Evolutionary conservation across 2,797 vertebrate species (phyloP), one percentile per base, ranked within the genome.

Genomic region (Galagoides demidoff): DNA sequence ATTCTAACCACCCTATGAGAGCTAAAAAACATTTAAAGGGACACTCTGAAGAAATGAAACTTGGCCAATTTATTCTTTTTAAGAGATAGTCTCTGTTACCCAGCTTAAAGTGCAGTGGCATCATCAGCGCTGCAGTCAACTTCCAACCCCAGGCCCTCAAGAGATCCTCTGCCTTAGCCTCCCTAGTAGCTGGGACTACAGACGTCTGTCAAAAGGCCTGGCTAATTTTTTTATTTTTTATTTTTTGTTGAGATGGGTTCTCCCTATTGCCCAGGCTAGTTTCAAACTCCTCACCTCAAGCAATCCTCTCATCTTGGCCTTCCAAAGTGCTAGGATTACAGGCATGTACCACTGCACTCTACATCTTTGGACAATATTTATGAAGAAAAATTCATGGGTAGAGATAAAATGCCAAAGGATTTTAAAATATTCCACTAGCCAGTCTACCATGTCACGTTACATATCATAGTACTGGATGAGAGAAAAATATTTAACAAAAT

Each of bases 1-100:
- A 99, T 82, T 99, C 99, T 97, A 99, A 97, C 99, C 99, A 99
- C 97, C 99, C 98, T 96, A 99, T 97, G 96, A 99, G 98, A 98
- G 99, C 99, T 99, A 98, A 98, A 98, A 99, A 90, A 97, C 92
- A 98, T 94, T 97, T 97, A 97, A 98, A 97, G 97, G 96, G 37
- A 95, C 78, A 82, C 86, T 92, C 92, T 95, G 63, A 96, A 94
- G 94, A 87, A 92, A 29, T 25, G 19, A 92, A 83, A 43, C 63
- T 27, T 49, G 90, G 61, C 82, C 83, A 78, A 1, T 71, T 88
- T 94, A 84, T 79, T 31, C 29, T 25, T 64, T 64, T 64, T 64
- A 39, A 39, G 13, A 66, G n/a, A 92, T 17, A n/a, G 64, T 17
- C 14, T 66, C 31, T 66, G 64, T 66, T 66, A 31, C 64, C 31